Base-by-base conservation (phyloP, 2,888 invertebrate genomes). In the Crocallis elinguaria region DNA sequence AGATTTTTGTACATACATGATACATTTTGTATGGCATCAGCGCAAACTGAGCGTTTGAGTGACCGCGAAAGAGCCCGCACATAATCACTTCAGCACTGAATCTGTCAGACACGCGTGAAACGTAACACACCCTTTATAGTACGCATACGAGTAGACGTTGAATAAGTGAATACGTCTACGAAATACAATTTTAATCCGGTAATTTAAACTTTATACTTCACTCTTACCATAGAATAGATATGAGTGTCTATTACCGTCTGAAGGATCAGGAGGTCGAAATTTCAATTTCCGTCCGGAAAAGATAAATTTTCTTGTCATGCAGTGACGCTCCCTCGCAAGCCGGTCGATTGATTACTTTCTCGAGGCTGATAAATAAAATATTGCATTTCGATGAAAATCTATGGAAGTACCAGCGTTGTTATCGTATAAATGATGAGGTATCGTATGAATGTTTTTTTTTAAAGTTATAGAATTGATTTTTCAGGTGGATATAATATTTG, bases 211-310 rank as follows among this genome's bases (percentile, higher is more conserved):
- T 39, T 11, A 12, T 30, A 23, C 23, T 33, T 33, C 42, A 32
- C 14, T 33, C 19, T 43, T 8, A 25, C 13, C n/a, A 16, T 8
- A 39, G 29, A 29, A 17, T 29, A 29, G 13, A 19, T 6, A 41
- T 8, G 12, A 41, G 29, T 14, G 13, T 13, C 3, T 38, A 25
- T 13, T 9, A 5, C 13, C 7, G 12, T 3, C 21, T 12, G 16
- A 4, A 33, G 14, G 33, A 57, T n/a, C 65, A 64, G 71, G 71
- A 74, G 75, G 77, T 75, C 71, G 64, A 79, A 82, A 82, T 84
- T 52, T 82, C 84, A 87, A 86, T 86, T 84, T 85, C 83, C 84
- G 68, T 49, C 45, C 62, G 77, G 78, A 79, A 80, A 71, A 79
- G 77, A 86, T 85, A 83, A 81, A 83, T 82, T 84, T 77, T 73